A percentile compares a stretch with the other conserved stretches of the same genome.
Evolutionary conservation across 2,113 vertebrate genomes (phyloP).

Genomic region (Struthidea cinerea): DNA sequence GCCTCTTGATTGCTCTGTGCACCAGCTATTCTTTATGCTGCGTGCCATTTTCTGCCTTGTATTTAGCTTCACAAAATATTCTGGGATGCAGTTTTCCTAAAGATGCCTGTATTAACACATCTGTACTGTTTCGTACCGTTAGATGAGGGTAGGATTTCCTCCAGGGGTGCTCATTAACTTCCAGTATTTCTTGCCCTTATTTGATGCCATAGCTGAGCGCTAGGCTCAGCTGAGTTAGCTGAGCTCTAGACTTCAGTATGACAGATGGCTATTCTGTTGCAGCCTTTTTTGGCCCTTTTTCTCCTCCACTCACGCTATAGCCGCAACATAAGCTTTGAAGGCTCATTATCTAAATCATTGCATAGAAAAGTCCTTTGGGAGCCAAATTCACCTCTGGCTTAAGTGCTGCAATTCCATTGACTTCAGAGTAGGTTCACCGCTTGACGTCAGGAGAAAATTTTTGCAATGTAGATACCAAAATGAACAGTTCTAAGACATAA

Average conservation of each 20-base stretch:
- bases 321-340: background rate
- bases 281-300: background rate
- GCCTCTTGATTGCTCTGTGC: constrained; percentile 55
- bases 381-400: constrained; percentile 4
- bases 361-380: background rate
- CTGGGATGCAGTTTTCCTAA: constrained; percentile 3
- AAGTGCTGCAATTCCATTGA: constrained; percentile 21
- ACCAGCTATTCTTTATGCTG: constrained; percentile 46
- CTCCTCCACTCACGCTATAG: background rate
- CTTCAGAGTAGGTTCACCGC: background rate
- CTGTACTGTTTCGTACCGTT: background rate
- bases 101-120: constrained; percentile 1
- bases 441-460: constrained; percentile 2
- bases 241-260: background rate
- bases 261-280: background rate
- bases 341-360: background rate
- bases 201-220: background rate
- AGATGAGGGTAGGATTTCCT: background rate
- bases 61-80: constrained; percentile 41
- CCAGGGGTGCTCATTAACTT: background rate
- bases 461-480: constrained; percentile 27
- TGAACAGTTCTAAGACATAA: background rate
- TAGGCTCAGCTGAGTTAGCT: background rate
- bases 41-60: constrained; percentile 23
- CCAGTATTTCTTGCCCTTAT: background rate